Base-by-base conservation (phyloP, 2,888 invertebrate genomes). In the Ormyrus rosae region DNA sequence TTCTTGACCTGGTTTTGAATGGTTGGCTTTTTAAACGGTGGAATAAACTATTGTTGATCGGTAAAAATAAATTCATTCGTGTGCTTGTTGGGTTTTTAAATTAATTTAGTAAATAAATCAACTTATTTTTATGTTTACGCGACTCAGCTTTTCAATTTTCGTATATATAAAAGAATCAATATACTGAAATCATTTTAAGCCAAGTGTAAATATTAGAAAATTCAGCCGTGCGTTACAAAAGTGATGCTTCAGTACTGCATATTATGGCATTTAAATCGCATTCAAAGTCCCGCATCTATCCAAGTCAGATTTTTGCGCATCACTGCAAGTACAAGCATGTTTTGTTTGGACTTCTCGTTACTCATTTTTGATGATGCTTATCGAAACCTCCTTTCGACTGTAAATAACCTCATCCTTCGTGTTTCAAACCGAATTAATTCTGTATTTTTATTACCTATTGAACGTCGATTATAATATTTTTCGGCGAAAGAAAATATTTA, bases 201-300 rank as follows among this genome's bases (percentile, higher is more conserved):
- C 81, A 84, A 89, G 88, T 87, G 86, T 82, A 86, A 88, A 87
- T 87, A 87, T 88, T 88, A 82, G 84, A 86, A 84, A 80, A 84
- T 79, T 85, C 87, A 86, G 83, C 86, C 89, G 88, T 89, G 90
- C 85, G 88, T 84, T 77, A 78, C 77, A 86, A 83, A 85, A 90
- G 89, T 87, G 88, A 88, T 87, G 87, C 88, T 88, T 84, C 5
- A 78, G 13, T 4, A 4, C 34, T 34, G n/a, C 19, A 19, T 48
- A 53, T 46, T 51, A 60, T 9, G 50, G 13, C 50, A 48, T 55
- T 19, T 50, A 19, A 45, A 13, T 9, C 19, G 45, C 11, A 55
- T 64, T 71, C 64, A 55, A 19, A 51, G 46, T 60, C 70, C 65
- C 65, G 71, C 71, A 77, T 77, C 58, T 68, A 7, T 65, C 10